phyloP scores from a whole-genome alignment of 2,888 invertebrate species.

The Halictus quadricinctus region DNA sequence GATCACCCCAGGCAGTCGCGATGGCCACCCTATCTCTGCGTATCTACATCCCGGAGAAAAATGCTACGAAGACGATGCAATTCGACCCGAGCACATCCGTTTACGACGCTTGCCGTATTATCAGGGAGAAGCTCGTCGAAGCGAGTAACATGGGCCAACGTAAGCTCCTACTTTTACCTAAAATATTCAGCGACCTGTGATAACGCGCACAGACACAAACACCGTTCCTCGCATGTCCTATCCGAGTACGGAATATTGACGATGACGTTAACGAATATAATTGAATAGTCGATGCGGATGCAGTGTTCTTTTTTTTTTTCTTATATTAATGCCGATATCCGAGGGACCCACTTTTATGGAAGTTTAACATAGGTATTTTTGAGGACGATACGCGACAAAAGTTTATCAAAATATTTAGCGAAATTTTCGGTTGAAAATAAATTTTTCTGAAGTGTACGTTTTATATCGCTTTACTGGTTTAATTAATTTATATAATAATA shows the following conservation, averaged over 20 bases:
- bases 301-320: no score
- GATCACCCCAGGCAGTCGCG: conserved; percentile 76
- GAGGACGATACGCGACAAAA: neutral
- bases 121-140: conserved; percentile 97
- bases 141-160: conserved; percentile 92
- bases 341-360: neutral
- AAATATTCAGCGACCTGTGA: conserved; percentile 30
- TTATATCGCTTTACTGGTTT: no score
- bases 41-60: conserved; percentile 92
- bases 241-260: neutral
- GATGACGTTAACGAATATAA: conserved; percentile 1
- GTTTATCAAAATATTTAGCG: neutral
- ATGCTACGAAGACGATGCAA: conserved; percentile 98
- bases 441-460: neutral
- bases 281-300: neutral
- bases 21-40: conserved; percentile 91
- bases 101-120: conserved; percentile 97
- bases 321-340: neutral
- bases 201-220: conserved; percentile 16
- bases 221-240: neutral
- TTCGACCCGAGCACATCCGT: conserved; percentile 97
- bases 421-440: neutral
- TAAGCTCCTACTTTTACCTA: conserved; percentile 83
- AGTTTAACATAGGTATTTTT: neutral
- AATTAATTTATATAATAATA: no score